phyloP scores from a whole-genome alignment of 1,140 invertebrate genomes.

The Araneus ventricosus region DNA sequence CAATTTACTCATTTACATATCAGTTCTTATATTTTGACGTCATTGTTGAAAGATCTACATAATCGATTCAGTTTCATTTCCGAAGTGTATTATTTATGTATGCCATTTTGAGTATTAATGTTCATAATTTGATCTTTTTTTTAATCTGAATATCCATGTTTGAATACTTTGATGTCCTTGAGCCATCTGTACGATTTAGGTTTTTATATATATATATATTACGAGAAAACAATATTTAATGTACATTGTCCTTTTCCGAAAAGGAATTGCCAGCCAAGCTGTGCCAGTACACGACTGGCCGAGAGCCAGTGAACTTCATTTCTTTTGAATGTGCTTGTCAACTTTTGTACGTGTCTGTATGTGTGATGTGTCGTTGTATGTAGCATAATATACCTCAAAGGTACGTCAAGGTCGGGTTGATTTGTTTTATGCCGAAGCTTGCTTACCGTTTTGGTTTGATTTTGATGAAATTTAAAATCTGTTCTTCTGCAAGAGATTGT shows the following conservation, averaged over 20 bases:
- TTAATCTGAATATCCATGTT: not conserved
- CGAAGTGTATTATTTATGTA: not conserved
- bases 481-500: constrained; percentile 55
- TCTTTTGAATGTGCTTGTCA: constrained; percentile 56
- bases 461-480: constrained; percentile 52
- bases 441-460: constrained; percentile 58
- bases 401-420: constrained; percentile 65
- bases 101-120: not conserved
- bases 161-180: constrained; percentile 40
- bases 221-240: constrained; percentile 52
- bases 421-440: constrained; percentile 63
- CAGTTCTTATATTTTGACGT: no score
- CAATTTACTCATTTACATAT: not conserved
- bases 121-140: constrained; percentile 12
- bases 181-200: constrained; percentile 37
- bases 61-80: no score
- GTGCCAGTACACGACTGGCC: constrained; percentile 28
- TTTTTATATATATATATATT: constrained; percentile 49
- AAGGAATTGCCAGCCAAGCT: constrained; percentile 73
- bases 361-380: constrained; percentile 60
- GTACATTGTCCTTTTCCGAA: constrained; percentile 56
- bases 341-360: constrained; percentile 39
- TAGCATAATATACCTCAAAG: constrained; percentile 70
- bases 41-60: no score
- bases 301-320: constrained; percentile 63